Evolutionary conservation across 2,888 invertebrate genomes (phyloP), one percentile per base, ranked within the genome.

Genomic region (Tetragnatha montana): DNA sequence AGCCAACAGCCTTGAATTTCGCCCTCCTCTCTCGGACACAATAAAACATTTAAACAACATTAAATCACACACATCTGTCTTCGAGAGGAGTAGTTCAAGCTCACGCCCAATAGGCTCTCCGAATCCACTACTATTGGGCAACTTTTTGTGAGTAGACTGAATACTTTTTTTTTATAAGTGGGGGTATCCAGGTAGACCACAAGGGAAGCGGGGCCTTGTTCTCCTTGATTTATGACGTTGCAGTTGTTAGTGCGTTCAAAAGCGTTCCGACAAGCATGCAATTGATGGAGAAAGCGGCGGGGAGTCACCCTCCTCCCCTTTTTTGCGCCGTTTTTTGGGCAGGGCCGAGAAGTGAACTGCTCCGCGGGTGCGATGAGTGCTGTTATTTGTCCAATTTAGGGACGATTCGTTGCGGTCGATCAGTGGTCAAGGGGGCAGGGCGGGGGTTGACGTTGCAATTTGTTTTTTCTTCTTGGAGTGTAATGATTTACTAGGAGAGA

Each of bases 251-350:
- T 70, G 80, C 76, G 50, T 79, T 81, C 85, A 50, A 89, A 89
- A 89, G 89, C 85, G 89, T 71, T 85, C 84, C 89, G 85, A 85
- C 89, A 89, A 47, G 74, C 81, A 81, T 85, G 85, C 70, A 81
- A 89, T 89, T 85, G 89, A 85, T 89, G 85, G 73, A 50, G 47
- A 35, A 81, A 78, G 17, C 60, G 60, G 17, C 76, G 76, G 76
- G n/a, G 76, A 76, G 75, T 74, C 74, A 84, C 88, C 80, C 79
- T 50, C 69, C 75, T 68, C 47, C 69, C 50, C 49, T 81, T 81
- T 49, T 10, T 81, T n/a, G 49, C 35, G 35, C 49, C 21, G 71
- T 70, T 51, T 22, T 19, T 47, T 12, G n/a, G 60, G 68, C 19
- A 49, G 50, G n/a, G 19, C 50, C 50, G 8, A 4, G n/a, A 10